Conservation (phyloP, 2,888 invertebrate species). For the Agapostemon virescens region DNA sequence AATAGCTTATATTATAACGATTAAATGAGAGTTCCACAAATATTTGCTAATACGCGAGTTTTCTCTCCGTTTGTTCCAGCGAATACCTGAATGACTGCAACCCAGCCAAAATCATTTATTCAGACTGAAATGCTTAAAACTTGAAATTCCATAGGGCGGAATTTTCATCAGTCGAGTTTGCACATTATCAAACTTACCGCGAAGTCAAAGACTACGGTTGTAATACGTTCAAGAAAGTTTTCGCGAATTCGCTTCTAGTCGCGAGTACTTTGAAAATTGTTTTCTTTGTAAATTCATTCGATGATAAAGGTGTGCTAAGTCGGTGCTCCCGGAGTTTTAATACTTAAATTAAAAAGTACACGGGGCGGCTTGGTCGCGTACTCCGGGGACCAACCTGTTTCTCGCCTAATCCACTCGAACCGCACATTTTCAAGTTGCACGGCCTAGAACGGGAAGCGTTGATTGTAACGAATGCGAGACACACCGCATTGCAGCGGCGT, state of each 20-base stretch:
- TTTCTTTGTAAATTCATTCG: background rate
- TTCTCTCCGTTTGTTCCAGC: background rate
- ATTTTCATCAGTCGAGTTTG: background rate
- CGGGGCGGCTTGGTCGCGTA: background rate
- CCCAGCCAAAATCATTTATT: background rate
- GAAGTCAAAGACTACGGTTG: background rate
- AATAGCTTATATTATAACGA: background rate
- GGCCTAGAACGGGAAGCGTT: slow-evolving; percentile 30
- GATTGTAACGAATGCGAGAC: slow-evolving; percentile 43
- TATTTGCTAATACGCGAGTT: background rate
- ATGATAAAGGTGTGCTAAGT: background rate
- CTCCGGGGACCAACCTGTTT: slow-evolving; percentile 9
- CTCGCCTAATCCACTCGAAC: background rate
- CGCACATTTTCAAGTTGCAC: slow-evolving; percentile 36
- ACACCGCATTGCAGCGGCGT: slow-evolving; percentile 36
- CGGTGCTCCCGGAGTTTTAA: background rate
- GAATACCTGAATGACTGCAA: background rate
- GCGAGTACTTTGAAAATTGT: background rate
- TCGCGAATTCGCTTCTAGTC: background rate
- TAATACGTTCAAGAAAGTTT: background rate
- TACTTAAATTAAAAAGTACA: slow-evolving; percentile 5
- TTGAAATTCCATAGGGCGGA: background rate
- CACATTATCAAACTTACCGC: background rate
- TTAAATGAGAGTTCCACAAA: background rate
- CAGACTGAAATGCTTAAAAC: background rate